Evolutionary conservation across 1,140 invertebrate genomes (phyloP).

Genomic region (Elymnias hypermnestra): DNA sequence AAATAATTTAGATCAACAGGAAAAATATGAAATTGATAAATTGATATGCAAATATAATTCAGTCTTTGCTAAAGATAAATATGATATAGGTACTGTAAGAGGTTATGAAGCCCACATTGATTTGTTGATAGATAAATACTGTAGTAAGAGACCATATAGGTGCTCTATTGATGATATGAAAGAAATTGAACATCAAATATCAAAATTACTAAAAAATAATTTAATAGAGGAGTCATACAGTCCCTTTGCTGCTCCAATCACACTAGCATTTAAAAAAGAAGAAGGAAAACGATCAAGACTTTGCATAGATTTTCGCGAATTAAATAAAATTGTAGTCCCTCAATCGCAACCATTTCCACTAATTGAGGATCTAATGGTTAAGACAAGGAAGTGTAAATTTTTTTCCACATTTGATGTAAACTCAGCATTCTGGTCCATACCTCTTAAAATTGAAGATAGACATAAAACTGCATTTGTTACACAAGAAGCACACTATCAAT

Average conservation of each 20-base stretch:
- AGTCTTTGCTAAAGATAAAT: conserved; percentile 11
- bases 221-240: conserved; percentile 11
- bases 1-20: neutral
- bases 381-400: neutral
- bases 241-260: conserved; percentile 17
- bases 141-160: conserved; percentile 3
- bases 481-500: too few species aligned
- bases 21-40: conserved; percentile 7
- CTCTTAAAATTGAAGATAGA: neutral
- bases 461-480: neutral
- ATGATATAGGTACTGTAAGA: conserved; percentile 5
- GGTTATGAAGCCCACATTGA: conserved; percentile 9
- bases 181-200: conserved; percentile 11
- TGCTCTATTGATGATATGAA: conserved; percentile 4
- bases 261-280: conserved; percentile 13
- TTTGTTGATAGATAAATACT: conserved; percentile 7
- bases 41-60: conserved; percentile 6
- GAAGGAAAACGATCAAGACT: conserved; percentile 1
- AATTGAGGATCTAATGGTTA: neutral
- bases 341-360: conserved; percentile 1
- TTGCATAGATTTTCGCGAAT: neutral
- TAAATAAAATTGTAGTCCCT: neutral
- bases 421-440: neutral
- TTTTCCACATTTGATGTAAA: neutral
- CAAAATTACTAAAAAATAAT: conserved; percentile 5